phyloP scores from a whole-genome alignment of 1,140 invertebrate genomes.

The Vanessa atalanta region DNA sequence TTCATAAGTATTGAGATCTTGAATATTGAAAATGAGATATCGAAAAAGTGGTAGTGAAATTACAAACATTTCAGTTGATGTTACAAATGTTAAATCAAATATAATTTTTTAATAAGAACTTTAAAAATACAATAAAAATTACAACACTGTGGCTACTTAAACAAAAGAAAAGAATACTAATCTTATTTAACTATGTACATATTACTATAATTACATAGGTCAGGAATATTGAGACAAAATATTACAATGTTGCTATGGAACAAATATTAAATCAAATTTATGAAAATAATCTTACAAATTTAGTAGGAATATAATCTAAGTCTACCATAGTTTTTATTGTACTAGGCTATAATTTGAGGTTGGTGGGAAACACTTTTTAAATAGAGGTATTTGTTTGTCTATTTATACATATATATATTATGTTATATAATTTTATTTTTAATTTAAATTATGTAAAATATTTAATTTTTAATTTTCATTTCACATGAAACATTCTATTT shows the following conservation, averaged over 20 bases:
- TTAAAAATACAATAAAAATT: too few species aligned
- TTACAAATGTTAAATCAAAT: too few species aligned
- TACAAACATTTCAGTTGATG: too few species aligned
- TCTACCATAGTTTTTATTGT: background rate
- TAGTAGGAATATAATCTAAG: background rate
- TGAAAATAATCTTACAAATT: background rate
- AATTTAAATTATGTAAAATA: background rate
- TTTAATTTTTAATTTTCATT: background rate
- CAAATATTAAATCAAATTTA: slow-evolving; percentile 1
- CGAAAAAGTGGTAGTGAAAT: too few species aligned
- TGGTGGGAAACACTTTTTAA: slow-evolving; percentile 7
- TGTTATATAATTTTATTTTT: background rate
- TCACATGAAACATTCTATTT: background rate
- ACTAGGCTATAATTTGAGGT: background rate
- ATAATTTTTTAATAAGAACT: too few species aligned
- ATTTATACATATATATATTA: background rate
- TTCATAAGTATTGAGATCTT: too few species aligned
- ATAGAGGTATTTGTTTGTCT: slow-evolving; percentile 6
- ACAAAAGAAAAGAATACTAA: background rate
- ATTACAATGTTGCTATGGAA: background rate
- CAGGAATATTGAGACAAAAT: background rate
- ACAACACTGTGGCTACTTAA: too few species aligned
- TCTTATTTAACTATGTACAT: background rate
- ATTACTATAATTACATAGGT: background rate
- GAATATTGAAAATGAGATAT: too few species aligned